Percentiles rank a stretch among this genome's conserved stretches.
These are phyloP conservation scores for Falco punctatus DNA, from an alignment of 2,113 vertebrate species.

Conservation along the genomic window DNA sequence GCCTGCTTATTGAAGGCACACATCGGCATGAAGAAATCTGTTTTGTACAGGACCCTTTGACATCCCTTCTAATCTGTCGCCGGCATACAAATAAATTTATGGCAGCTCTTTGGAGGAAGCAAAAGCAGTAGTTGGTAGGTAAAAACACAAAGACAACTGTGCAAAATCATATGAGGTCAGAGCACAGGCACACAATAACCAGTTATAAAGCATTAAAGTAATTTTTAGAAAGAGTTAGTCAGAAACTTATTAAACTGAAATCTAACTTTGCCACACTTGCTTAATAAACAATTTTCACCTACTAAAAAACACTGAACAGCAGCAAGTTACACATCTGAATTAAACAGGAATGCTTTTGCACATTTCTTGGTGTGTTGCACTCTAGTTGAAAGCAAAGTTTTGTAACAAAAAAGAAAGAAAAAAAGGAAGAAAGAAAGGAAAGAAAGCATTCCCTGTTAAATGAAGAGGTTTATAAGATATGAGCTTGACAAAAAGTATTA, in stretches of 20 bases:
- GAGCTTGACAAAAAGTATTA: background rate
- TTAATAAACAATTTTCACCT: slow-evolving; percentile 34
- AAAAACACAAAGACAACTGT: background rate
- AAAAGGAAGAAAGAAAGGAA: background rate
- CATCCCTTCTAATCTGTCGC: background rate
- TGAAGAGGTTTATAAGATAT: background rate
- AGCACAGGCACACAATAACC: background rate
- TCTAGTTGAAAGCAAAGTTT: background rate
- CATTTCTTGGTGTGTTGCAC: background rate
- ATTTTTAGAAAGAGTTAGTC: background rate
- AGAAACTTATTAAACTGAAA: background rate
- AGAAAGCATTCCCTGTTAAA: background rate
- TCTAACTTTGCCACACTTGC: background rate
- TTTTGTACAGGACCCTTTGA: background rate
- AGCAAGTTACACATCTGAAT: background rate
- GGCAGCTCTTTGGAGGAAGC: background rate
- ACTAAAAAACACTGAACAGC: background rate
- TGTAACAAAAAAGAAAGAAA: background rate
- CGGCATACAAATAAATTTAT: background rate
- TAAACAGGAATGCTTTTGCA: background rate
- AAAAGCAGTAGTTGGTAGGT: background rate
- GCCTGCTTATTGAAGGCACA: background rate
- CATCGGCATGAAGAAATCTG: rapidly evolving
- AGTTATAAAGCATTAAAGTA: background rate
- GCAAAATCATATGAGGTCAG: background rate